These are phyloP conservation scores for Eulemur mongoz DNA, from an alignment of 2,797 vertebrate species.

Conservation along the genomic window DNA sequence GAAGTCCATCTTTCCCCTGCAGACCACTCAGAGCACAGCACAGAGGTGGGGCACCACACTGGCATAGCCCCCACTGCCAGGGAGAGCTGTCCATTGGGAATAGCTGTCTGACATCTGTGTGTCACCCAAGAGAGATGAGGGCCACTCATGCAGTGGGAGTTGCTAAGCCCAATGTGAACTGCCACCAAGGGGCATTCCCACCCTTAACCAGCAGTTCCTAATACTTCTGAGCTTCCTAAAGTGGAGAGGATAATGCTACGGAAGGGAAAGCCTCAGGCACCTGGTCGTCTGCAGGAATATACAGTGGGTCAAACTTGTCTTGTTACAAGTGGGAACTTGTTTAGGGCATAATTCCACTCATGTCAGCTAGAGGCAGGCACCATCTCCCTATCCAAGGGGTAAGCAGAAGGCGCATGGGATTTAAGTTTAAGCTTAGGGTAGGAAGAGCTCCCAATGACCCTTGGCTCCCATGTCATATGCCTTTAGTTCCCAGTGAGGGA, in stretches of 20 bases:
- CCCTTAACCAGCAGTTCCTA: too few relatives aligned
- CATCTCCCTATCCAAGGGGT: too few relatives aligned
- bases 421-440: neutral
- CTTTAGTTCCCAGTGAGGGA: neutral
- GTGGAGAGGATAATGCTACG: rapidly evolving
- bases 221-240: neutral
- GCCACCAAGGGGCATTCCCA: neutral
- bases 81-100: neutral
- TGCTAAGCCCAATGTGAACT: neutral
- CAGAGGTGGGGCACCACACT: rapidly evolving
- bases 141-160: neutral
- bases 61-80: neutral
- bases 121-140: neutral
- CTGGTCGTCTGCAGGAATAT: neutral
- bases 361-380: too few relatives aligned
- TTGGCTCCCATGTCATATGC: neutral
- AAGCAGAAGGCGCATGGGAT: neutral
- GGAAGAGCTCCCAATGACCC: neutral
- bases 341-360: neutral
- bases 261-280: rapidly evolving
- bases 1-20: neutral
- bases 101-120: neutral
- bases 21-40: neutral
- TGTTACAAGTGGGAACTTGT: too few relatives aligned
- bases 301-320: rapidly evolving